These are phyloP conservation scores for Ploceus nigricollis DNA, from an alignment of 2,113 vertebrate genomes.

Conservation along the genomic window DNA sequence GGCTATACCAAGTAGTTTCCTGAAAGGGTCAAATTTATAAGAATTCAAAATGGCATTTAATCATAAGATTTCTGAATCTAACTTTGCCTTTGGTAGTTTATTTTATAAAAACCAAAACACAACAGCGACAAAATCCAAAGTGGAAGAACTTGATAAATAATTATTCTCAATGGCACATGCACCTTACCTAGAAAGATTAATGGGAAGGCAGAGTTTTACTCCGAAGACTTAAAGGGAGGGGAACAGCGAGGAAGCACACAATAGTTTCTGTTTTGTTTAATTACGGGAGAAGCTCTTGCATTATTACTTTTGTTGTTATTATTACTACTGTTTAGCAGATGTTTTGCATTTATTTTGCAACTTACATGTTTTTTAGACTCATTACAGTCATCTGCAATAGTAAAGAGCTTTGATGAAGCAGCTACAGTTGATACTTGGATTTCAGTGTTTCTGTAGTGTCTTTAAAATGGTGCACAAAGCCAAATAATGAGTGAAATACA, in stretches of 20 bases:
- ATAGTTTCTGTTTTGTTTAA: neutral
- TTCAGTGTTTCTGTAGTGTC: neutral
- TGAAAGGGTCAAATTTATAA: neutral
- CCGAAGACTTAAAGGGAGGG: neutral
- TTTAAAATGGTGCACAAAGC: neutral
- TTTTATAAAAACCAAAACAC: neutral
- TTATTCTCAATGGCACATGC: neutral
- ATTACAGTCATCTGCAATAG: neutral
- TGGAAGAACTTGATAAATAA: neutral
- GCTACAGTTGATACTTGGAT: neutral
- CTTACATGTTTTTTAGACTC: rapidly evolving
- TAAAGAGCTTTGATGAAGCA: neutral
- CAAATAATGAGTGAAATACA: neutral
- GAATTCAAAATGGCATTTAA: neutral
- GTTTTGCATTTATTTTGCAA: neutral
- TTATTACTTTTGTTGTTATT: neutral
- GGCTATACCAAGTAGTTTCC: neutral
- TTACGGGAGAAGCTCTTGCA: neutral
- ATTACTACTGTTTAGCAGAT: neutral
- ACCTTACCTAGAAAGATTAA: neutral
- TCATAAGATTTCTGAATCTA: neutral
- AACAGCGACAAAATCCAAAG: neutral
- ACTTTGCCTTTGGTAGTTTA: neutral
- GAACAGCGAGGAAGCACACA: neutral
- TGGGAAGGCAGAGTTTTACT: neutral